Percentiles rank a stretch among this genome's conserved stretches.
Evolutionary conservation across 2,888 invertebrate genomes (phyloP).

Genomic region (Sepiola atlantica): DNA sequence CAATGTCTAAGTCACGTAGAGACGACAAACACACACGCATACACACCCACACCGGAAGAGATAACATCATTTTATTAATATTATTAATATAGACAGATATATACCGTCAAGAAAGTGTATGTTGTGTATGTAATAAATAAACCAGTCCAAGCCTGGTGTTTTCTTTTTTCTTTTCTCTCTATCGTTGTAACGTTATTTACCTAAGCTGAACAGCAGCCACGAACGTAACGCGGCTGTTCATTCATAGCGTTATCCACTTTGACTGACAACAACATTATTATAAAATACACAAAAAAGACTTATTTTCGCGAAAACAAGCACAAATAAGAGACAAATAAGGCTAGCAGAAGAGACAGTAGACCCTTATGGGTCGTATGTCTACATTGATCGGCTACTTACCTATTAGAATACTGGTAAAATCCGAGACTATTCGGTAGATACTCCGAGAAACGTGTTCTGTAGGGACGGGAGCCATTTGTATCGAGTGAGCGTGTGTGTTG

Average conservation of each 20-base stretch:
- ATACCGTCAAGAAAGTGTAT: too few species aligned
- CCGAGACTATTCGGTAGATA: neutral
- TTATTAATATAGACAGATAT: too few species aligned
- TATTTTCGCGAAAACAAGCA: neutral
- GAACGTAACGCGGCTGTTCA: neutral
- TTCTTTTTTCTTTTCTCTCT: neutral
- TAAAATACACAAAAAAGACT: neutral
- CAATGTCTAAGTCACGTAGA: too few species aligned
- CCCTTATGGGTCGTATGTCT: neutral
- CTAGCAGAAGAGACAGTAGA: neutral
- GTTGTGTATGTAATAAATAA: too few species aligned
- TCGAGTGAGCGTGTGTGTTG: constrained; percentile 19
- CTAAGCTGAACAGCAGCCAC: neutral
- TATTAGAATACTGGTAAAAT: neutral
- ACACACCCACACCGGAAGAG: too few species aligned
- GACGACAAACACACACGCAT: too few species aligned
- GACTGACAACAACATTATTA: too few species aligned
- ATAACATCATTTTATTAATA: too few species aligned
- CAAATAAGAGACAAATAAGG: neutral
- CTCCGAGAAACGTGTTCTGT: neutral
- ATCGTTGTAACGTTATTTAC: neutral
- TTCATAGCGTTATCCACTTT: neutral
- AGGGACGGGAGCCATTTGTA: constrained; percentile 8
- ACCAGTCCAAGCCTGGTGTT: too few species aligned
- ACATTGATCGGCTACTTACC: neutral